Evolutionary conservation across 2,888 invertebrate species (phyloP).

Genomic region (Andricus curvator): DNA sequence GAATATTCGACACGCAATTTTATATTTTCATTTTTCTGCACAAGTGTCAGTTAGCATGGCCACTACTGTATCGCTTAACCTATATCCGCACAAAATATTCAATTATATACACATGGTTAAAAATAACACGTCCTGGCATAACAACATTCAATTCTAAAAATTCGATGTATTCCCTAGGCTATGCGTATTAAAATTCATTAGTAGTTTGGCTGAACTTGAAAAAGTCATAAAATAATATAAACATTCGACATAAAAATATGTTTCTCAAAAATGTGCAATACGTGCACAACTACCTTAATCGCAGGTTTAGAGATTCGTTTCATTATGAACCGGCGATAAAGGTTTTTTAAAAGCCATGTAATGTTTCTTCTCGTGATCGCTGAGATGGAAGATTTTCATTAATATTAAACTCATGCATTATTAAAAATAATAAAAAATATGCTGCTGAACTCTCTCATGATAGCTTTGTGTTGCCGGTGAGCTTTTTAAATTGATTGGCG

Average conservation of each 20-base stretch:
- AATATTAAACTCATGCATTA: conserved; percentile 6
- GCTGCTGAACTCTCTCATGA: not conserved
- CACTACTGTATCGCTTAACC: too few relatives aligned
- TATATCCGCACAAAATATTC: not conserved
- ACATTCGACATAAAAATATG: conserved; percentile 48
- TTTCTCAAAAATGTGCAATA: conserved; percentile 50
- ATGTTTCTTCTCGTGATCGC: not conserved
- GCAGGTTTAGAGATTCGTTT: not conserved
- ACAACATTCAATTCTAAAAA: not conserved
- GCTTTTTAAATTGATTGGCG: not conserved
- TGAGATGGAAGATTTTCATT: not conserved
- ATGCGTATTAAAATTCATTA: conserved; percentile 5
- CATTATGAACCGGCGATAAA: not conserved
- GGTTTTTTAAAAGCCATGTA: not conserved
- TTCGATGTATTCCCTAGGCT: conserved; percentile 39
- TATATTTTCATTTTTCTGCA: too few relatives aligned
- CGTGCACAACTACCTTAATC: not conserved
- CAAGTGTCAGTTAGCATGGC: too few relatives aligned
- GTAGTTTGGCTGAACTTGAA: conserved; percentile 3
- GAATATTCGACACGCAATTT: too few relatives aligned
- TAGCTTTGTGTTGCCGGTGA: not conserved
- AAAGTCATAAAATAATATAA: conserved; percentile 41
- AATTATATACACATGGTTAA: conserved; percentile 2
- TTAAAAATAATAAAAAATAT: conserved; percentile 8
- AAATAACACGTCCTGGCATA: not conserved